Conservation (phyloP, 2,888 invertebrate genomes). For the Drosophila neotestacea region DNA sequence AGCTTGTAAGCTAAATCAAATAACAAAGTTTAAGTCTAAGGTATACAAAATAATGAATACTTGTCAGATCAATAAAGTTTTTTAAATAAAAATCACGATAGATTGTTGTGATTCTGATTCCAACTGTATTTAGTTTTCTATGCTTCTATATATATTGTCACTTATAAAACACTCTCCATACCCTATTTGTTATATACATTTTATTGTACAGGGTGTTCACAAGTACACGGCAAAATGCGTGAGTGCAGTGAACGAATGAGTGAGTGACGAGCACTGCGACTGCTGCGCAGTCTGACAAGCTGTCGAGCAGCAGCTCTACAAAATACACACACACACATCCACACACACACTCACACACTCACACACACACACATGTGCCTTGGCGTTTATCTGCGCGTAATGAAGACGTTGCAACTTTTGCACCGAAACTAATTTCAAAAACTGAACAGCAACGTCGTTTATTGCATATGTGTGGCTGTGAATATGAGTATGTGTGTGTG, state of each 20-base stretch:
- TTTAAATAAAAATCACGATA: no score
- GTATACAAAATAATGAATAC: no score
- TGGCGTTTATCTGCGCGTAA: constrained; percentile 65
- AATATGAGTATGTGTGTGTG: constrained; percentile 1
- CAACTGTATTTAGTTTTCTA: not conserved
- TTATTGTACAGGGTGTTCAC: constrained; percentile 1
- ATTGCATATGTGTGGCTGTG: constrained; percentile 16
- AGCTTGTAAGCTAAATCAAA: no score
- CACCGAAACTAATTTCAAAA: constrained; percentile 70
- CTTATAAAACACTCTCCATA: not conserved
- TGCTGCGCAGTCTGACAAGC: constrained; percentile 40
- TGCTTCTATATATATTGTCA: not conserved
- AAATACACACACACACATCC: constrained; percentile 1
- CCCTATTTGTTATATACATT: not conserved
- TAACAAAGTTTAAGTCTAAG: no score
- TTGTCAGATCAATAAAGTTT: no score
- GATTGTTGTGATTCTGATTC: no score
- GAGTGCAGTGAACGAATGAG: constrained; percentile 14
- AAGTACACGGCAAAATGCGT: not conserved
- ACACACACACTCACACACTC: not conserved
- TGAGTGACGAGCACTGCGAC: constrained; percentile 31
- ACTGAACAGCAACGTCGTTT: constrained; percentile 42
- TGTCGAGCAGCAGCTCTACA: constrained; percentile 33
- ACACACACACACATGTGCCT: constrained; percentile 6
- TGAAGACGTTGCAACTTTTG: constrained; percentile 73